Conservation (phyloP, 2,888 invertebrate species). For the Ashinkailepas kermadecensis region DNA sequence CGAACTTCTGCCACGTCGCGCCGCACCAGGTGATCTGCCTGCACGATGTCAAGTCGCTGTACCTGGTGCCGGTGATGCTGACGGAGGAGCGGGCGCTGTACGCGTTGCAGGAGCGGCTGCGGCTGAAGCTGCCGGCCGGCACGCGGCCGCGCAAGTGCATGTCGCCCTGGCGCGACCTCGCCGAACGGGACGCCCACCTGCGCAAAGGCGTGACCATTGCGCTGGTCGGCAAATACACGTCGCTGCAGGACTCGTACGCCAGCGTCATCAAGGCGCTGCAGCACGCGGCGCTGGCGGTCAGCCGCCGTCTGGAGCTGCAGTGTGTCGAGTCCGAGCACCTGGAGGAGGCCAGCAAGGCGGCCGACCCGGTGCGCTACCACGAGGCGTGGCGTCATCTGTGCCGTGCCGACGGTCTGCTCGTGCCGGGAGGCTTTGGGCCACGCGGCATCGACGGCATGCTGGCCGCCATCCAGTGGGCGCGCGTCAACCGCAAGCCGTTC, state of each 20-base stretch:
- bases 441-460: constrained; percentile 96
- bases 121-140: constrained; percentile 59
- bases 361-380: constrained; percentile 75
- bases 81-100: constrained; percentile 81
- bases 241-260: constrained; percentile 90
- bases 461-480: constrained; percentile 84
- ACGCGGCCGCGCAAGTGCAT: constrained; percentile 62
- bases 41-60: constrained; percentile 89
- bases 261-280: constrained; percentile 91
- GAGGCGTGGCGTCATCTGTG: constrained; percentile 90
- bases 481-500: constrained; percentile 80
- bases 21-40: constrained; percentile 82
- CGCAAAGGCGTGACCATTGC: constrained; percentile 80
- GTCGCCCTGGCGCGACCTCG: constrained; percentile 82
- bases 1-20: constrained; percentile 91
- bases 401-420: constrained; percentile 67
- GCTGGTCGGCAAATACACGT: constrained; percentile 94
- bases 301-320: constrained; percentile 71
- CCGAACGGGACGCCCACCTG: constrained; percentile 71
- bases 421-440: constrained; percentile 96
- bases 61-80: constrained; percentile 90
- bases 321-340: constrained; percentile 87
- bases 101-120: constrained; percentile 71
- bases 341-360: constrained; percentile 61
- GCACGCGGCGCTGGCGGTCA: constrained; percentile 80